Evolutionary conservation across 2,797 vertebrate genomes (phyloP).

Genomic region (Carapus acus): DNA sequence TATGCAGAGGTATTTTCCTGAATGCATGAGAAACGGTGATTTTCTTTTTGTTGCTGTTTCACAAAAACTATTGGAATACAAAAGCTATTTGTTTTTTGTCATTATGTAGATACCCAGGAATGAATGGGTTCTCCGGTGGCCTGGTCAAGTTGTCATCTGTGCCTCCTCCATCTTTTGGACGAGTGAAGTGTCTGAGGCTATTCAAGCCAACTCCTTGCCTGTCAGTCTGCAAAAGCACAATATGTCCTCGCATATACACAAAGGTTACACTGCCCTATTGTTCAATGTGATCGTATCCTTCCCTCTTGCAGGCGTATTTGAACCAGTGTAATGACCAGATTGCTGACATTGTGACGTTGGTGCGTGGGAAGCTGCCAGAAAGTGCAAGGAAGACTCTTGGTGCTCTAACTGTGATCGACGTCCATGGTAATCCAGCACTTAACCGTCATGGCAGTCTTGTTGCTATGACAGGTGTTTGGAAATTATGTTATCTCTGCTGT

Average conservation of each 20-base stretch:
- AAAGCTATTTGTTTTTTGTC: not conserved
- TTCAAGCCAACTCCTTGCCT: conserved; percentile 69
- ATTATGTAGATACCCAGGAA: conserved; percentile 77
- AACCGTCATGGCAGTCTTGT: no score
- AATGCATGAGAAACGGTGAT: not conserved
- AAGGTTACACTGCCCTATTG: not conserved
- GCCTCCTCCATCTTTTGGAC: conserved; percentile 93
- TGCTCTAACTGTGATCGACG: conserved; percentile 89
- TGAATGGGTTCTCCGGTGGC: conserved; percentile 89
- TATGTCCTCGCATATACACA: no score
- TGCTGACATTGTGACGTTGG: conserved; percentile 83
- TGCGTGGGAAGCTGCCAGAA: conserved; percentile 83
- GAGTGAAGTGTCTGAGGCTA: conserved; percentile 82
- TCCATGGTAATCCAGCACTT: conserved; percentile 78
- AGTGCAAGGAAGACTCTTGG: conserved; percentile 87
- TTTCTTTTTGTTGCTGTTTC: not conserved
- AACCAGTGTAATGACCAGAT: conserved; percentile 86
- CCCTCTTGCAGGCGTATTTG: conserved; percentile 74
- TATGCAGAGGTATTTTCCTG: conserved; percentile 73
- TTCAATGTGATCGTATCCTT: conserved; percentile 17
- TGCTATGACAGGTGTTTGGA: no score
- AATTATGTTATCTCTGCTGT: no score
- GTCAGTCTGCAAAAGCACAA: conserved; percentile 65
- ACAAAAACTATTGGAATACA: no score
- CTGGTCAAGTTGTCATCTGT: conserved; percentile 91